Percentiles rank a stretch among this genome's conserved stretches.
Evolutionary conservation across 1,140 invertebrate genomes (phyloP).

Genomic region (Meteorus sp.): DNA sequence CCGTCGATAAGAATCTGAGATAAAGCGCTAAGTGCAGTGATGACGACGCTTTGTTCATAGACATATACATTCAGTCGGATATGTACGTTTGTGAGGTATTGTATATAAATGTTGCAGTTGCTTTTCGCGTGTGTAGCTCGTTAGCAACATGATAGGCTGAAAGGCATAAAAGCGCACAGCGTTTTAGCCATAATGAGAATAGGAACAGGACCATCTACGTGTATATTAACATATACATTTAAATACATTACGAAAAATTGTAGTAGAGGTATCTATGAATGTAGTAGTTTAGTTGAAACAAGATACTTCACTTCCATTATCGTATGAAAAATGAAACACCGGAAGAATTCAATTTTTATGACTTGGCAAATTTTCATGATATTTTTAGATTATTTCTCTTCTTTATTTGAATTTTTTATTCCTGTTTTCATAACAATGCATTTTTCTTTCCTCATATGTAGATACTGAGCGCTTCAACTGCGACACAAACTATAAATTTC

Average conservation of each 20-base stretch:
- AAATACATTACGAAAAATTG: too few relatives aligned
- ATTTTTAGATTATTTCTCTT: conserved; percentile 7
- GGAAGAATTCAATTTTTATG: not conserved
- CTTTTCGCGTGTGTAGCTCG: too few relatives aligned
- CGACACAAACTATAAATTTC: too few relatives aligned
- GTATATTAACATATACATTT: not conserved
- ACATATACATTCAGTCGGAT: conserved; percentile 8
- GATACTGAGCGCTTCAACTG: too few relatives aligned
- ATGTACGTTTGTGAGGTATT: too few relatives aligned
- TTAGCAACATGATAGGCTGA: too few relatives aligned
- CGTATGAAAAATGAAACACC: not conserved
- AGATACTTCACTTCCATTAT: not conserved
- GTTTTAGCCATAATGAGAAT: conserved; percentile 23
- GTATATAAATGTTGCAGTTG: too few relatives aligned
- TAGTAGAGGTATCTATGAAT: too few relatives aligned
- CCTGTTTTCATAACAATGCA: too few relatives aligned
- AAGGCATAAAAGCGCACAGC: conserved; percentile 2
- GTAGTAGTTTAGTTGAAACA: not conserved
- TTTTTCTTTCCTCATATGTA: not conserved
- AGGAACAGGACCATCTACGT: conserved; percentile 9
- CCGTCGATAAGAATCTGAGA: conserved; percentile 19
- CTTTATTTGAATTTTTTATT: too few relatives aligned
- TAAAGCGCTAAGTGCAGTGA: conserved; percentile 2
- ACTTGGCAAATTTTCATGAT: not conserved
- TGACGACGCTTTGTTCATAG: not conserved